phyloP scores from a whole-genome alignment of 2,113 vertebrate genomes.

The Microtus richardsoni region DNA sequence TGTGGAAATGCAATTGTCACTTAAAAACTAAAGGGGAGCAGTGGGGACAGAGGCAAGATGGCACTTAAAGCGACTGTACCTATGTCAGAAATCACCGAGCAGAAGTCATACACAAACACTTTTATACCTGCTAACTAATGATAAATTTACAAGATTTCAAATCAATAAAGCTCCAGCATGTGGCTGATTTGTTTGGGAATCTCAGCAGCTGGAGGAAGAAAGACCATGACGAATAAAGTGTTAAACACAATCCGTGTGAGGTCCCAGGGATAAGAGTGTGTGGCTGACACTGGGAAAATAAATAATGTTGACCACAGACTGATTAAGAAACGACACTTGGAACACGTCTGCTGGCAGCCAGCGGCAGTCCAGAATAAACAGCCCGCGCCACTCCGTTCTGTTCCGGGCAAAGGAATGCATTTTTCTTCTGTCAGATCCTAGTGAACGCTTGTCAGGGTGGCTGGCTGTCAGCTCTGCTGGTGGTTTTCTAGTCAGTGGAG shows the following conservation, averaged over 20 bases:
- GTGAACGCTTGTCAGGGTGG: not conserved
- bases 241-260: not conserved
- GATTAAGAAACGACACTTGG: constrained; percentile 16
- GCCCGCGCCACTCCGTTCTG: not conserved
- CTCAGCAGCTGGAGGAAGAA: constrained; percentile 41
- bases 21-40: not conserved
- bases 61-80: not conserved
- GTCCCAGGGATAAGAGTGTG: constrained; percentile 41
- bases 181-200: constrained; percentile 60
- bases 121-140: not conserved
- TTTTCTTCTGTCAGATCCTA: not conserved
- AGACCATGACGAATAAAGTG: not conserved
- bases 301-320: constrained; percentile 25
- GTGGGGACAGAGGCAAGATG: not conserved
- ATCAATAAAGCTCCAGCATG: not conserved
- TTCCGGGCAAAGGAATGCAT: not conserved
- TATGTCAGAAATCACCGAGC: not conserved
- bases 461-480: too few relatives aligned
- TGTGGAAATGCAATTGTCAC: not conserved
- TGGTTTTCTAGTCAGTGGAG: not conserved
- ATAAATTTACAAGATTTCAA: not conserved
- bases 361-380: not conserved
- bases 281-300: not conserved
- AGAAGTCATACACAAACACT: not conserved
- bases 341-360: not conserved